phyloP scores from a whole-genome alignment of 2,888 invertebrate genomes.

The Acanthoscelides obtectus region DNA sequence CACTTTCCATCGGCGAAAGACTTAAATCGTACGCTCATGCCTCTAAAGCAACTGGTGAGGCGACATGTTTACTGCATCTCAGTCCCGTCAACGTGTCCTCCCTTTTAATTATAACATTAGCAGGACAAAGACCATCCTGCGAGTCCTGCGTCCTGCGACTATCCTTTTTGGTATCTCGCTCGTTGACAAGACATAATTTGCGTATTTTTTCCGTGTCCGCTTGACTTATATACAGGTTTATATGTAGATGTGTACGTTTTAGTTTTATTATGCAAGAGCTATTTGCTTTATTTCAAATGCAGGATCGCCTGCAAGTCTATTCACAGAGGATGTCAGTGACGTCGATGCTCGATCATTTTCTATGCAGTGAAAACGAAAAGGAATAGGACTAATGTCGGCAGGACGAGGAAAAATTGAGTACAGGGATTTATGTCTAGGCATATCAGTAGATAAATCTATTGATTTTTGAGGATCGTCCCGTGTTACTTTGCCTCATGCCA shows the following conservation, averaged over 20 bases:
- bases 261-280: conserved; percentile 25
- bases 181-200: conserved; percentile 39
- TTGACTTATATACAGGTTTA: conserved; percentile 37
- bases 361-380: not conserved
- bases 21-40: not conserved
- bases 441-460: too few species aligned
- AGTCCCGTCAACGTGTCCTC: conserved; percentile 40
- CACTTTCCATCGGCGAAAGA: not conserved
- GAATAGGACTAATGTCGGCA: not conserved
- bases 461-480: too few species aligned
- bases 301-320: not conserved
- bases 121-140: conserved; percentile 26
- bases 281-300: conserved; percentile 17
- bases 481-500: too few species aligned
- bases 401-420: not conserved
- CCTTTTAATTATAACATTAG: conserved; percentile 43
- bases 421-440: too few species aligned
- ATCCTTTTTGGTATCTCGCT: conserved; percentile 28
- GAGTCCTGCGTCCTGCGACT: conserved; percentile 14
- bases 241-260: conserved; percentile 31
- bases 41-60: not conserved
- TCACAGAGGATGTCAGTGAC: not conserved
- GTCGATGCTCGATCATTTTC: not conserved
- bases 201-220: conserved; percentile 27
- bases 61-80: conserved; percentile 28